These are phyloP conservation scores for Tethea ocularis DNA, from an alignment of 2,888 invertebrate species.

Conservation along the genomic window DNA sequence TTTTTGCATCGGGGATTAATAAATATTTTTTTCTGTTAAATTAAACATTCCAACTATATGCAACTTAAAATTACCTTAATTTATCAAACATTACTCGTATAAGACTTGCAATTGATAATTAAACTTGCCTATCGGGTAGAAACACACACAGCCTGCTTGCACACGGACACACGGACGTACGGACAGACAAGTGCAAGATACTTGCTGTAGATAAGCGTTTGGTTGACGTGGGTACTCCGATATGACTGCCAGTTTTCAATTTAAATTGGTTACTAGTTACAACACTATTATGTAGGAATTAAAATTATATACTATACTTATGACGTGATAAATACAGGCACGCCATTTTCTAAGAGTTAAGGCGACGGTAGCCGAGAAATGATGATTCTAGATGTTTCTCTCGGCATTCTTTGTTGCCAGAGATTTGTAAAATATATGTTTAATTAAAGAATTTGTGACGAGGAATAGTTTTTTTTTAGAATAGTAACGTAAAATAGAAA, in stretches of 20 bases:
- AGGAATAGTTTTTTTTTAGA: too few relatives aligned
- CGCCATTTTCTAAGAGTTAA: too few relatives aligned
- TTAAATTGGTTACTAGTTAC: slow-evolving; percentile 24
- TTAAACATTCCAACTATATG: too few relatives aligned
- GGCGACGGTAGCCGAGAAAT: too few relatives aligned
- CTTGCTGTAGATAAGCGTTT: slow-evolving; percentile 20
- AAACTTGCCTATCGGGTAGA: slow-evolving; percentile 14
- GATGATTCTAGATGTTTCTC: too few relatives aligned
- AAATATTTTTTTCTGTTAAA: too few relatives aligned
- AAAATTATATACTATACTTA: background rate
- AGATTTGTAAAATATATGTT: too few relatives aligned
- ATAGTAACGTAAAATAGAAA: too few relatives aligned
- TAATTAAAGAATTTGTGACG: too few relatives aligned
- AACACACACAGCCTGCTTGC: slow-evolving; percentile 17
- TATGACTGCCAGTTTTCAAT: slow-evolving; percentile 25
- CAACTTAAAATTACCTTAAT: background rate
- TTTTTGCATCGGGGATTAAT: too few relatives aligned
- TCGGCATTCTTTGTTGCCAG: too few relatives aligned
- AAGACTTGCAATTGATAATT: slow-evolving; percentile 3
- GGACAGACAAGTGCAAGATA: slow-evolving; percentile 39
- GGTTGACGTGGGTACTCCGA: slow-evolving; percentile 23
- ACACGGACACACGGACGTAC: slow-evolving; percentile 12
- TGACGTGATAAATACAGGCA: background rate
- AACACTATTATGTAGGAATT: slow-evolving; percentile 6
- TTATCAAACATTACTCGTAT: background rate